Conservation (phyloP, 1,140 invertebrate genomes). For the Gryllus bimaculatus region DNA sequence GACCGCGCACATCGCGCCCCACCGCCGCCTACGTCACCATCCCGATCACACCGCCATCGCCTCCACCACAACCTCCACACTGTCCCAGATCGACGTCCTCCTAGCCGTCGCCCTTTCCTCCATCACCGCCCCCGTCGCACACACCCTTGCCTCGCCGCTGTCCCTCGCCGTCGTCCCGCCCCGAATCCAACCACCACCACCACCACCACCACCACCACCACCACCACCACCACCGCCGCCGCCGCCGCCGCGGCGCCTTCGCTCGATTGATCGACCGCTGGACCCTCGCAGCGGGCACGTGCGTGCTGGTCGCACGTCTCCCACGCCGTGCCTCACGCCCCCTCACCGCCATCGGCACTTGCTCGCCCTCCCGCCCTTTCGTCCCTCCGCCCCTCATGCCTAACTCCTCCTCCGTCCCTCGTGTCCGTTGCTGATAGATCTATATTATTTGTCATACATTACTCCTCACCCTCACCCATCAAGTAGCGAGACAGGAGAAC, state of each 20-base stretch:
- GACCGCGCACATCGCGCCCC: no score
- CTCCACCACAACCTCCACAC: no score
- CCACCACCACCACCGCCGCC: background rate
- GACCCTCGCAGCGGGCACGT: background rate
- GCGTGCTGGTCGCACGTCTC: background rate
- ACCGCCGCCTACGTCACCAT: no score
- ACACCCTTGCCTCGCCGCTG: background rate
- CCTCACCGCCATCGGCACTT: background rate
- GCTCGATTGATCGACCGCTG: background rate
- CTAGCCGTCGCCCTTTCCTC: no score
- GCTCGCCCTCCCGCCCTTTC: background rate
- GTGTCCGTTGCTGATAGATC: no score
- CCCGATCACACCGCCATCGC: no score
- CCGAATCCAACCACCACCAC: background rate
- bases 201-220: background rate
- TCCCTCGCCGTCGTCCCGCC: background rate
- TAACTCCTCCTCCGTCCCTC: background rate
- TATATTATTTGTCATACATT: no score
- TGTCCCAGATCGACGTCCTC: no score
- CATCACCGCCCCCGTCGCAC: background rate
- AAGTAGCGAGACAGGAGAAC: no score
- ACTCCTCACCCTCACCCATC: no score
- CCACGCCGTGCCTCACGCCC: background rate
- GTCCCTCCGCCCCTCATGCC: background rate
- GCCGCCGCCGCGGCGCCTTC: background rate